Evolutionary conservation across 2,888 invertebrate species (phyloP).

Genomic region (Digitonthophagus gazella): DNA sequence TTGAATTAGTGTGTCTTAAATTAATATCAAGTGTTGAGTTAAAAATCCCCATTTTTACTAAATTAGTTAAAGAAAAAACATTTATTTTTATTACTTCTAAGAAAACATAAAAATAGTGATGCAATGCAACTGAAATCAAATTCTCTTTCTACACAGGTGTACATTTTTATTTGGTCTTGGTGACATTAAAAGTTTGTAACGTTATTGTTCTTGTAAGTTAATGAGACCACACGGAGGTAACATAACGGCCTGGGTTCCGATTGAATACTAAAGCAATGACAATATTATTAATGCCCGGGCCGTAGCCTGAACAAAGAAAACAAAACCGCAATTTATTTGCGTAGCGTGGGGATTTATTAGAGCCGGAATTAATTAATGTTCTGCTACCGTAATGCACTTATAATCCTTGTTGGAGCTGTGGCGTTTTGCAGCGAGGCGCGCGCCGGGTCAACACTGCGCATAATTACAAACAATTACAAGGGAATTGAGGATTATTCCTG

Average conservation of each 20-base stretch:
- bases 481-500: slow-evolving; percentile 4
- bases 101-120: background rate
- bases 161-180: background rate
- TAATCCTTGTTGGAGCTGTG: slow-evolving; percentile 14
- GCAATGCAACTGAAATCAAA: background rate
- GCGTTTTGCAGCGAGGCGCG: background rate
- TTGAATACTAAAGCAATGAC: background rate
- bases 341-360: slow-evolving; percentile 13
- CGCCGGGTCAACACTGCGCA: slow-evolving; percentile 12
- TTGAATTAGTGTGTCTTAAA: too few relatives aligned
- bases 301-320: background rate
- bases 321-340: slow-evolving; percentile 15
- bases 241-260: background rate
- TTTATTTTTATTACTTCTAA: too few relatives aligned
- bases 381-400: slow-evolving; percentile 16
- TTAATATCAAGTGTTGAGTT: too few relatives aligned
- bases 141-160: background rate
- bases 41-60: too few relatives aligned
- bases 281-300: slow-evolving; percentile 1
- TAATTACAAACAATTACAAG: slow-evolving; percentile 13
- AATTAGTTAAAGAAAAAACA: too few relatives aligned
- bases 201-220: background rate
- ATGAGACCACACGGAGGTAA: too few relatives aligned
- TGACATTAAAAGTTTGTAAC: background rate
- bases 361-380: slow-evolving; percentile 17